Percentiles rank a stretch among this genome's conserved stretches.
Evolutionary conservation across 2,797 vertebrate genomes (phyloP).

Genomic region (Pipistrellus nathusii): DNA sequence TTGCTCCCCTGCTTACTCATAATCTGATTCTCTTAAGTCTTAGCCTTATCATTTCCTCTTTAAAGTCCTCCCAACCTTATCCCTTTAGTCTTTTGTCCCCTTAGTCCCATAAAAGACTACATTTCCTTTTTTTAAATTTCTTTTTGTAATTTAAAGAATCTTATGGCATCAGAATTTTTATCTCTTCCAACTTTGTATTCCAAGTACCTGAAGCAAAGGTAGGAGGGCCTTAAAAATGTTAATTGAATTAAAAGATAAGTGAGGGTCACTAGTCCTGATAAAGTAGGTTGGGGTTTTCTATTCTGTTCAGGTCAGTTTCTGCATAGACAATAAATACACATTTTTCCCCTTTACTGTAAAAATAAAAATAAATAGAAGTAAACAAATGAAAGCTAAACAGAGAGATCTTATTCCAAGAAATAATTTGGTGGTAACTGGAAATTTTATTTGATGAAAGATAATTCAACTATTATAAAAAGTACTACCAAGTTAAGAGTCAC

Average conservation of each 20-base stretch:
- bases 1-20: not conserved
- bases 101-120: not conserved
- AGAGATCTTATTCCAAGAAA: slow-evolving; percentile 54
- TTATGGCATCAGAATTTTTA: slow-evolving; percentile 41
- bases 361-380: slow-evolving; percentile 62
- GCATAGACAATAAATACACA: not conserved
- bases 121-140: not conserved
- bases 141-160: slow-evolving; percentile 30
- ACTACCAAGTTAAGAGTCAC: slow-evolving; percentile 47
- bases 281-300: slow-evolving; percentile 2
- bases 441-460: slow-evolving; percentile 55
- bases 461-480: slow-evolving; percentile 49
- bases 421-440: slow-evolving; percentile 2
- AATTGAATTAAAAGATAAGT: slow-evolving; percentile 34
- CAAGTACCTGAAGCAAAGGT: not conserved
- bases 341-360: not conserved
- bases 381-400: slow-evolving; percentile 53
- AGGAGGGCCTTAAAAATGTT: slow-evolving; percentile 9
- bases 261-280: not conserved
- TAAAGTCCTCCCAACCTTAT: not conserved
- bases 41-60: slow-evolving; percentile 20
- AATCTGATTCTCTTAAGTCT: not conserved
- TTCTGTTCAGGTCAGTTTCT: slow-evolving; percentile 24
- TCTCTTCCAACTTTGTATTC: slow-evolving; percentile 16
- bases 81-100: not conserved